These are phyloP conservation scores for Drosophila serrata DNA, from an alignment of 1,140 invertebrate genomes.

Conservation along the genomic window DNA sequence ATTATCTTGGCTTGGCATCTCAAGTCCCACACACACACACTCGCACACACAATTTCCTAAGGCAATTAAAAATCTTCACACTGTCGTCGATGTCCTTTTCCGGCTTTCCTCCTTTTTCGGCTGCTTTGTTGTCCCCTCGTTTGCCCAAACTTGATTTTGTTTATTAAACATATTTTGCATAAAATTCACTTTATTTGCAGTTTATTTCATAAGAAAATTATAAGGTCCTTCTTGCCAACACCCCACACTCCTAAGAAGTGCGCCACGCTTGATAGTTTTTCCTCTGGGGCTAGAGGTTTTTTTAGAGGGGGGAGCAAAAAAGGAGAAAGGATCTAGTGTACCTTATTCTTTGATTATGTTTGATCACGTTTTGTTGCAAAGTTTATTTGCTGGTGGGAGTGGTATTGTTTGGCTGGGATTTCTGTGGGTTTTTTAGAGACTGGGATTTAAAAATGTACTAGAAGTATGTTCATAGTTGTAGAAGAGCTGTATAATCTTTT, in stretches of 20 bases:
- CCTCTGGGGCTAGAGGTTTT: slow-evolving; percentile 6
- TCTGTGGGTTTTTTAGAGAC: not conserved
- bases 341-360: slow-evolving; percentile 75
- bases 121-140: slow-evolving; percentile 40
- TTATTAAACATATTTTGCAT: slow-evolving; percentile 83
- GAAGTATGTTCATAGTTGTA: too few relatives aligned
- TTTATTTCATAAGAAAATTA: slow-evolving; percentile 82
- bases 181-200: slow-evolving; percentile 83
- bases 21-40: slow-evolving; percentile 39
- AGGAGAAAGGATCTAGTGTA: slow-evolving; percentile 24
- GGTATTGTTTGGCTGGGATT: slow-evolving; percentile 40
- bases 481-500: too few relatives aligned
- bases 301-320: not conserved
- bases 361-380: slow-evolving; percentile 67
- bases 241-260: not conserved
- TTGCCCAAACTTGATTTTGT: slow-evolving; percentile 71
- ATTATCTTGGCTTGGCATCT: slow-evolving; percentile 74
- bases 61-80: slow-evolving; percentile 80
- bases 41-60: slow-evolving; percentile 47
- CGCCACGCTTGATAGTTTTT: slow-evolving; percentile 59
- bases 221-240: slow-evolving; percentile 48
- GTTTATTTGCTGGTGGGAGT: slow-evolving; percentile 55
- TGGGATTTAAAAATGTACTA: not conserved
- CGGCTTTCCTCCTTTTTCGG: slow-evolving; percentile 37
- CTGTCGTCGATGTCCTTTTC: slow-evolving; percentile 70